Conservation (phyloP, 2,113 vertebrate species). For the Aegypius monachus region DNA sequence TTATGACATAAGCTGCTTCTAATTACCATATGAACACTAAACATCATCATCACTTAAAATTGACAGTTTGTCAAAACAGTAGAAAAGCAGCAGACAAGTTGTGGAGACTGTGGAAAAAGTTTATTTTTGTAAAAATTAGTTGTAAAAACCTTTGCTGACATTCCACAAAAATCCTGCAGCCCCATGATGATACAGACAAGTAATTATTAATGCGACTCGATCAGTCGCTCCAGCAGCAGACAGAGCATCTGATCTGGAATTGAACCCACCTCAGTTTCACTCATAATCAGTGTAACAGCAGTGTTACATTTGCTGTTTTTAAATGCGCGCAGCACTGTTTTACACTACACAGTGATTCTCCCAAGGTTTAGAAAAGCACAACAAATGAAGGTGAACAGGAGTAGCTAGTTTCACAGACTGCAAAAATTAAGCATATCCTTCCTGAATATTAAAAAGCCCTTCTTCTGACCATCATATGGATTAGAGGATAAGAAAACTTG, state of each 20-base stretch:
- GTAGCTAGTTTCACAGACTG: conserved; percentile 3
- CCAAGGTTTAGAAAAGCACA: conserved; percentile 20
- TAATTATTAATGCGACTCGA: conserved; percentile 33
- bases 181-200: background rate
- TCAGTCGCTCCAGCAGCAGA: conserved; percentile 48
- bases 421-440: background rate
- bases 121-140: conserved; percentile 19
- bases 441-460: conserved; percentile 39
- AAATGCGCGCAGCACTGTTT: conserved; percentile 3
- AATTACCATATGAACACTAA: conserved; percentile 55
- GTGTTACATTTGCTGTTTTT: conserved; percentile 33
- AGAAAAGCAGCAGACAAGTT: conserved; percentile 2
- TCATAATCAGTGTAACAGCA: background rate
- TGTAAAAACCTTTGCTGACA: conserved; percentile 2
- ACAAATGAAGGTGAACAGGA: conserved; percentile 42
- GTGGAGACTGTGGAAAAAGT: background rate
- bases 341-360: conserved; percentile 13
- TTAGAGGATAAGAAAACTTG: background rate
- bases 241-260: conserved; percentile 49
- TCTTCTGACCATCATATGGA: background rate
- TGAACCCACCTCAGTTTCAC: conserved; percentile 30
- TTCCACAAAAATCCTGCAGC: background rate
- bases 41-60: conserved; percentile 35
- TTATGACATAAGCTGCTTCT: conserved; percentile 44
- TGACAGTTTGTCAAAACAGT: conserved; percentile 61